Evolutionary conservation across 2,113 vertebrate species (phyloP).

Genomic region (Sceloporus tristichus): DNA sequence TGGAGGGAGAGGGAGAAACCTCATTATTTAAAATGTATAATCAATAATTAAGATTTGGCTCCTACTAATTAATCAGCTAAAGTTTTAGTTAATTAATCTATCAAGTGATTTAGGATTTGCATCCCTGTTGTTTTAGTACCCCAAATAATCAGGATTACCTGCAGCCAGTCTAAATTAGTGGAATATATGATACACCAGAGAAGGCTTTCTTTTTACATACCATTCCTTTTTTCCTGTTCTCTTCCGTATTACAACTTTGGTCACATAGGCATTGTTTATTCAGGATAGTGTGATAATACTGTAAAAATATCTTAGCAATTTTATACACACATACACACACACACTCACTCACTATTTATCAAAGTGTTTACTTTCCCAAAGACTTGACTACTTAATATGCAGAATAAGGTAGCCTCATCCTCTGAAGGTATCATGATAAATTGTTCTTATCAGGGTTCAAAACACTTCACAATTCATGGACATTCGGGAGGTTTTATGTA

Average conservation of each 20-base stretch:
- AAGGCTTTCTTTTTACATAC: neutral
- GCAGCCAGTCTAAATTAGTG: neutral
- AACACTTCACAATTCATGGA: constrained; percentile 4
- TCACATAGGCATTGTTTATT: neutral
- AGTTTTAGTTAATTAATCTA: neutral
- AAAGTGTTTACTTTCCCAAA: constrained; percentile 27
- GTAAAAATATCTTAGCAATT: constrained; percentile 23
- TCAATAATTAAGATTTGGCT: neutral
- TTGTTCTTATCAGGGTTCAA: constrained; percentile 24
- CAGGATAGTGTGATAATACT: neutral
- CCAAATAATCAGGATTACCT: constrained; percentile 5
- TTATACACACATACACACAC: neutral
- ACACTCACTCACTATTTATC: constrained; percentile 21
- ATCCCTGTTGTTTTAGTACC: neutral
- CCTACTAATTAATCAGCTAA: constrained; percentile 4
- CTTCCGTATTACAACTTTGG: neutral
- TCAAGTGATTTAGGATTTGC: neutral
- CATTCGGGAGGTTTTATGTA: neutral
- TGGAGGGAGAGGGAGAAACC: neutral
- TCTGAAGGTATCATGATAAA: constrained; percentile 42
- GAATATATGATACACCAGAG: neutral
- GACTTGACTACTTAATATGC: neutral
- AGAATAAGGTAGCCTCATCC: constrained; percentile 18
- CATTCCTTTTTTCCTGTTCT: neutral
- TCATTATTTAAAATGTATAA: neutral